Base-by-base conservation (phyloP, 2,113 vertebrate species). In the Gallinago jamesoni region DNA sequence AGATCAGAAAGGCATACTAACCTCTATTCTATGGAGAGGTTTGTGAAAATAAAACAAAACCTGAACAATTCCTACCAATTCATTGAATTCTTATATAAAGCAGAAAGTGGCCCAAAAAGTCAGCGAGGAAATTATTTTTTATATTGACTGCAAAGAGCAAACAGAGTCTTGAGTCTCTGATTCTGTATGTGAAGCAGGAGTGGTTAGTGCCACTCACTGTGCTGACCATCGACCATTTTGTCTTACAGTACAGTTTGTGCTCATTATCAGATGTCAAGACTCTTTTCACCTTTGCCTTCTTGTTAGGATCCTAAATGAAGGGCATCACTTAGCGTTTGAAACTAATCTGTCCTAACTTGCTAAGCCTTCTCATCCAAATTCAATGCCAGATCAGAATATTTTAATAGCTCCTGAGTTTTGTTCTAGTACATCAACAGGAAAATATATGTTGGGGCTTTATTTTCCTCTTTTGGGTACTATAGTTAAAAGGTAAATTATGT, bases 41-140 rank as follows among this genome's bases (percentile, higher is more conserved):
- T 41, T 89, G 60, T 70, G 72, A 81, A 94, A 92, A 93, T 37
- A 77, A 85, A 87, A n/a, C n/a, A 69, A 84, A 92, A 83, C 6
- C 10, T 0, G 1, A 63, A 43, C 53, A 76, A 80, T 60, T 20
- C 10, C 56, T 81, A 35, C 37, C 30, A 64, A 59, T 92, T 93
- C 59, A 74, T 31, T 83, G 94, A 82, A 79, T 90, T 85, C 64
- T 83, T 57, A 37, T 7, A 74, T 66, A 74, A 86, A 86, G 23
- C 13, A 83, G 27, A 77, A 86, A 92, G 27, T 50, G 22, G 25
- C 47, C 82, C 20, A 31, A 62, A 80, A 80, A 80, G 28, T 83
- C 53, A 92, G 24, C 7, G 53, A 89, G 55, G n/a, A 92, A 80
- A 64, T 83, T 45, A 45, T 66, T 73, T 85, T 86, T 92, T 76